Evolutionary conservation across 2,113 vertebrate genomes (phyloP), one percentile per base, ranked within the genome.

Genomic region (Psittacus erithacus): DNA sequence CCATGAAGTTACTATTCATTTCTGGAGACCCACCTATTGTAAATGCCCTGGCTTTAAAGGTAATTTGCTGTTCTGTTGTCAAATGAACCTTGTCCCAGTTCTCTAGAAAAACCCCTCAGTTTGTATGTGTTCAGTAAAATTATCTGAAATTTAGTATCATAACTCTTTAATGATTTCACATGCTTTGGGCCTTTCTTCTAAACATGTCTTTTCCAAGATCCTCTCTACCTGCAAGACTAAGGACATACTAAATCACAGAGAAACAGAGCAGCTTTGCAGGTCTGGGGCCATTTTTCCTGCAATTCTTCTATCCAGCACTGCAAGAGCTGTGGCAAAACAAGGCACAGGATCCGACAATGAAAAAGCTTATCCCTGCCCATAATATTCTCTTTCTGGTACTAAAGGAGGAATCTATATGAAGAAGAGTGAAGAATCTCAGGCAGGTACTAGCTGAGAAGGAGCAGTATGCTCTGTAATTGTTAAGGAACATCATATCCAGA

Each of bases 81-180:
- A 81, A 78, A 81, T 23, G 9, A 69, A 73, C 69, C 38, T 62
- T 79, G 41, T 44, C 31, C 12, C 25, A 63, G 20, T 17, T 87
- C 31, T 67, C 24, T 23, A 67, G 19, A 11, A 88, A 90, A 75
- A 52, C 0, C 2, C 0, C 13, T 39, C 18, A n/a, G 6, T 57
- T 83, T 82, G 29, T 7, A 69, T 33, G 17, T 44, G 22, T 52
- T 93, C 64, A 53, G 20, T 35, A 43, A 71, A 13, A 4, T 52
- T 28, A 70, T 17, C 18, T 68, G 60, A 94, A 74, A 75, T 43
- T 63, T 19, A 70, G 15, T 28, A 74, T 65, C 4, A 13, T 15
- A 68, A 82, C 7, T 47, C 53, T 62, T 44, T 23, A n/a, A 67
- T 14, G 17, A 63, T 70, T 82, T 79, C 11, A 63, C 47, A n/a